These are phyloP conservation scores for Chaetops frenatus DNA, from an alignment of 2,113 vertebrate species.

Conservation along the genomic window DNA sequence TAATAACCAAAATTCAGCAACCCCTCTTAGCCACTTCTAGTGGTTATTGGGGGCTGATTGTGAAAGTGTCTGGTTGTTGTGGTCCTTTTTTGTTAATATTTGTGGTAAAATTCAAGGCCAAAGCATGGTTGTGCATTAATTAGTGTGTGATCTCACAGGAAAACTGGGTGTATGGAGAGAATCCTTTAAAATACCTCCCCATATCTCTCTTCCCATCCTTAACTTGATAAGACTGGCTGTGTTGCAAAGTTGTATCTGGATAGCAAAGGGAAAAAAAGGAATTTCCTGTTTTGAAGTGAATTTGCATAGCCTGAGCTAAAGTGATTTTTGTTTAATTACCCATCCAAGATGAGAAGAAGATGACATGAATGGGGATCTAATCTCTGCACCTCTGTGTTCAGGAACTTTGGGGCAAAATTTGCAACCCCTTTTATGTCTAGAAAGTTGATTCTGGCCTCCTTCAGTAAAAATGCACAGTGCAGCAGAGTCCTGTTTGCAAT, in stretches of 20 bases:
- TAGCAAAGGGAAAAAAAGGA: not conserved
- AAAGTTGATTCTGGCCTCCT: not conserved
- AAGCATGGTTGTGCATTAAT: rapidly evolving
- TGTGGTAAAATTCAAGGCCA: not conserved
- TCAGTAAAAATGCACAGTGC: not conserved
- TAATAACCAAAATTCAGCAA: not conserved
- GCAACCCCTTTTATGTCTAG: not conserved
- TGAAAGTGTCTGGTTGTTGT: not conserved
- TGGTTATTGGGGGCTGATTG: not conserved
- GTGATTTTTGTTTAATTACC: not conserved
- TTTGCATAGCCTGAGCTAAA: not conserved
- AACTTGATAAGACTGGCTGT: not conserved
- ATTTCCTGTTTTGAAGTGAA: not conserved
- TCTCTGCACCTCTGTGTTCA: not conserved
- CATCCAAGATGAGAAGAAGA: not conserved
- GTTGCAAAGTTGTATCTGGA: not conserved
- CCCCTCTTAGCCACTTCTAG: not conserved
- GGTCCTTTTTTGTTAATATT: not conserved
- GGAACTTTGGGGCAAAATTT: not conserved
- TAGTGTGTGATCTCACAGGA: not conserved
- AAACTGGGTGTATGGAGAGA: not conserved
- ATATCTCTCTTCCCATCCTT: not conserved
- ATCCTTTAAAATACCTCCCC: not conserved
- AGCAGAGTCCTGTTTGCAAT: not conserved
- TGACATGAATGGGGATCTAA: not conserved